Conservation (phyloP, 2,888 invertebrate genomes). For the Congeria kusceri region DNA sequence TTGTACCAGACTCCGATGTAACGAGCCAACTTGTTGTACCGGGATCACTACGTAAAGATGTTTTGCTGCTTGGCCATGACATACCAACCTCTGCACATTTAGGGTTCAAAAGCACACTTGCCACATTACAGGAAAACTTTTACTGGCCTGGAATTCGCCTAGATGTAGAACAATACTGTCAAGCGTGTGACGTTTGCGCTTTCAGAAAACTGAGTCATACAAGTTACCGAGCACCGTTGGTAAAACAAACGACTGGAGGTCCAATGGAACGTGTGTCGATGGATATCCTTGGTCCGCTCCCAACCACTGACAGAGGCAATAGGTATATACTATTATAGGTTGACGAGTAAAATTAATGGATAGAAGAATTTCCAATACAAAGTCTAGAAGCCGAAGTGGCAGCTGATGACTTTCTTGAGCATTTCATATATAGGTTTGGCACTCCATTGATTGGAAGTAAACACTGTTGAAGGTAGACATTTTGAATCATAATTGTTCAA, state of each 20-base stretch:
- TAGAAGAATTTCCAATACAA: too few species aligned
- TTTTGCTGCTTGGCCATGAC: slow-evolving; percentile 9
- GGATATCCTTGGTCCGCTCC: too few species aligned
- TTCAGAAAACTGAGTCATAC: not conserved
- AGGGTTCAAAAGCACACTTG: slow-evolving; percentile 11
- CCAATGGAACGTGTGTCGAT: slow-evolving; percentile 30
- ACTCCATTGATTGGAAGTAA: slow-evolving; percentile 23
- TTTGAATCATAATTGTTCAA: slow-evolving; percentile 36
- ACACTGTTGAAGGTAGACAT: slow-evolving; percentile 27
- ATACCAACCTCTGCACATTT: slow-evolving; percentile 30
- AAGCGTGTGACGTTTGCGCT: too few species aligned
- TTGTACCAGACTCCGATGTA: not conserved
- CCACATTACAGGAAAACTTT: not conserved
- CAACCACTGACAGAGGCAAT: too few species aligned
- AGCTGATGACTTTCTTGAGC: slow-evolving; percentile 9
- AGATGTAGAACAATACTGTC: too few species aligned
- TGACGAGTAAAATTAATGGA: too few species aligned
- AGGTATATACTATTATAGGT: too few species aligned
- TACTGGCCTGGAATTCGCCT: too few species aligned
- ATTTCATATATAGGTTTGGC: slow-evolving; percentile 21
- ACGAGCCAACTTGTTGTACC: slow-evolving; percentile 14
- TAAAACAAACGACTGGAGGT: not conserved
- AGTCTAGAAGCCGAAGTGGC: not conserved
- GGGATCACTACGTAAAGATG: not conserved
- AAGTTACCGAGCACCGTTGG: slow-evolving; percentile 20